A percentile compares a stretch with the other conserved stretches of the same genome.
These are phyloP conservation scores for Drosophila atripex DNA, from an alignment of 2,888 invertebrate species.

Conservation along the genomic window DNA sequence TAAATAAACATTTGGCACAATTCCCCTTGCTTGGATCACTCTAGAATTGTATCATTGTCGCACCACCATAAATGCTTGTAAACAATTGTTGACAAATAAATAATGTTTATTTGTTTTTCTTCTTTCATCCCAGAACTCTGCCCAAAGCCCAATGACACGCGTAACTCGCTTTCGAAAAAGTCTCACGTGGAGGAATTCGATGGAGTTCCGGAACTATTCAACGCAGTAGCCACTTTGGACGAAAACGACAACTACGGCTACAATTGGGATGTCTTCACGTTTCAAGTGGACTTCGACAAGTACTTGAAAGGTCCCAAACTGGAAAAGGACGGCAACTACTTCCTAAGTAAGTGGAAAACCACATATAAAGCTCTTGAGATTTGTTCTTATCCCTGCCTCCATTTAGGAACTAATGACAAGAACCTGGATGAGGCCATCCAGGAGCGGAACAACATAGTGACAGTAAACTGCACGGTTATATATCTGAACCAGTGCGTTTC, in stretches of 20 bases:
- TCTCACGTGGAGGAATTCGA: slow-evolving; percentile 94
- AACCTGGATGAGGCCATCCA: slow-evolving; percentile 85
- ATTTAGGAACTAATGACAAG: slow-evolving; percentile 87
- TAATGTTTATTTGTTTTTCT: background rate
- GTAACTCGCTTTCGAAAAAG: slow-evolving; percentile 89
- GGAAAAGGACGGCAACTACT: slow-evolving; percentile 89
- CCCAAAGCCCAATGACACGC: slow-evolving; percentile 92
- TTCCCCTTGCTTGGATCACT: slow-evolving; percentile 2
- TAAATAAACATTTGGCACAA: slow-evolving; percentile 21
- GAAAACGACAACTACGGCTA: slow-evolving; percentile 84
- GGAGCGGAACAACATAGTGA: slow-evolving; percentile 85
- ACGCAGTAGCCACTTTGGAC: slow-evolving; percentile 90
- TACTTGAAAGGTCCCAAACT: slow-evolving; percentile 87
- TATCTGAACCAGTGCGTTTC: slow-evolving; percentile 96
- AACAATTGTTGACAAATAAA: background rate
- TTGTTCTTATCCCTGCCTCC: background rate
- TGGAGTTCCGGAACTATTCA: slow-evolving; percentile 92
- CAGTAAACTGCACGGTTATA: slow-evolving; percentile 94
- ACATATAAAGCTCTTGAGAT: background rate
- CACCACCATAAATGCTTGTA: slow-evolving; percentile 11
- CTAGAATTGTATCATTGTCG: background rate
- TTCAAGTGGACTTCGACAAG: slow-evolving; percentile 90
- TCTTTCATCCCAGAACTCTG: slow-evolving; percentile 91
- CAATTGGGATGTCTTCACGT: slow-evolving; percentile 94
- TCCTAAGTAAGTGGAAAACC: slow-evolving; percentile 86